Conservation (phyloP, 2,113 vertebrate genomes). For the Bettongia penicillata region DNA sequence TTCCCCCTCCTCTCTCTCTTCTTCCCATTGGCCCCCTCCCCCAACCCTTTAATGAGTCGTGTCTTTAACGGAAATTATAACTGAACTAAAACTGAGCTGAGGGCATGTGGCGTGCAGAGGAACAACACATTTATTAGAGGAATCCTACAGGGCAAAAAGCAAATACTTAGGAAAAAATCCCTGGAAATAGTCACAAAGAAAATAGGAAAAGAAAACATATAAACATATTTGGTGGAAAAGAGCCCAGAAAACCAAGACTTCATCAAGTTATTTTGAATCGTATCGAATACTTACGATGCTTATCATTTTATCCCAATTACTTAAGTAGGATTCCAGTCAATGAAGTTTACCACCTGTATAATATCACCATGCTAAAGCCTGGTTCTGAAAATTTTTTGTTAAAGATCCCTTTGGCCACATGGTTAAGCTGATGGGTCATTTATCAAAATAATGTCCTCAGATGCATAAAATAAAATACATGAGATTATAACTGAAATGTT, state of each 20-base stretch:
- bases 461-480: neutral
- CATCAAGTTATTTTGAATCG: slow-evolving; percentile 30
- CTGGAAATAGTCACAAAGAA: slow-evolving; percentile 51
- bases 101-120: neutral
- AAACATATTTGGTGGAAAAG: slow-evolving; percentile 2
- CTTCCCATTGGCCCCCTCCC: neutral
- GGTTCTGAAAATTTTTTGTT: neutral
- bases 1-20: accelerated
- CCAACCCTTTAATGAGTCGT: slow-evolving; percentile 16
- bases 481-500: neutral
- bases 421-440: neutral
- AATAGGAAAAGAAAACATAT: slow-evolving; percentile 29
- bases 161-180: neutral
- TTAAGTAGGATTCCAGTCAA: slow-evolving; percentile 40
- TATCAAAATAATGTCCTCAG: neutral
- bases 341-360: slow-evolving; percentile 45
- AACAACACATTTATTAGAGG: slow-evolving; percentile 50
- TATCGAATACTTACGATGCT: neutral
- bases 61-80: slow-evolving; percentile 52
- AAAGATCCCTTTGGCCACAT: neutral
- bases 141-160: slow-evolving; percentile 39
- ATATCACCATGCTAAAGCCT: neutral
- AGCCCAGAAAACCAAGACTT: neutral
- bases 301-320: slow-evolving; percentile 49
- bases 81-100: slow-evolving; percentile 51